A percentile compares a stretch with the other conserved stretches of the same genome.
Evolutionary conservation across 2,888 invertebrate genomes (phyloP).

Genomic region (Ceratothoa steindachneri): DNA sequence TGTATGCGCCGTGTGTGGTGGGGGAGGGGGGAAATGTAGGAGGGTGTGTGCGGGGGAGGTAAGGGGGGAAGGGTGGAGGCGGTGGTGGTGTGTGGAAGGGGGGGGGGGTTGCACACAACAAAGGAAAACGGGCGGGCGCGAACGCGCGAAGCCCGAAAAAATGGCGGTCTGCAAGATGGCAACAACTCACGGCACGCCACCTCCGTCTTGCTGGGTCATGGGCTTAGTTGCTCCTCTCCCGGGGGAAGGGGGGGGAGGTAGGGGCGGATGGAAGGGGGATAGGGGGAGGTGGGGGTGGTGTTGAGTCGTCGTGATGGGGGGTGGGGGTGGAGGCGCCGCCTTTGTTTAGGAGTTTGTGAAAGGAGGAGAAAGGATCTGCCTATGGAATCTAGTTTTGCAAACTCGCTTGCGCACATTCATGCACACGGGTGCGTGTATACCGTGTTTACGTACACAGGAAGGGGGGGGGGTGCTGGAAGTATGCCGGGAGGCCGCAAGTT

Average conservation of each 20-base stretch:
- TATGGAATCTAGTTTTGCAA: not conserved
- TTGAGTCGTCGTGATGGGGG: not conserved
- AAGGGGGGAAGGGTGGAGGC: not conserved
- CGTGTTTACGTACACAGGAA: too few relatives aligned
- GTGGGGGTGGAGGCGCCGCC: too few relatives aligned
- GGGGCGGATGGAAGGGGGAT: slow-evolving; percentile 2
- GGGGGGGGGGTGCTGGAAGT: too few relatives aligned
- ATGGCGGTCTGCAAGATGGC: slow-evolving; percentile 12
- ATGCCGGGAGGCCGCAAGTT: too few relatives aligned
- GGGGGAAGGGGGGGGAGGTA: not conserved
- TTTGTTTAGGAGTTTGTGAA: slow-evolving; percentile 10
- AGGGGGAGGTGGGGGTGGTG: too few relatives aligned
- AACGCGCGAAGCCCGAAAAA: not conserved
- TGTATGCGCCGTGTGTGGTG: too few relatives aligned
- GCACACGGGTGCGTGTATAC: too few relatives aligned
- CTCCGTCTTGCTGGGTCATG: slow-evolving; percentile 10
- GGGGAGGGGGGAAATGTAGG: not conserved
- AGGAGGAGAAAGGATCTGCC: slow-evolving; percentile 13
- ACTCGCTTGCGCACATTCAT: not conserved
- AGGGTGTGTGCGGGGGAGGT: not conserved
- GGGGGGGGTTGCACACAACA: slow-evolving; percentile 5
- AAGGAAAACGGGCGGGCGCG: slow-evolving; percentile 15
- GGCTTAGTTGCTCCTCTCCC: slow-evolving; percentile 15
- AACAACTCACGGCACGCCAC: slow-evolving; percentile 1
- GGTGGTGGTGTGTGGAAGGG: not conserved